Conservation (phyloP, 2,888 invertebrate species). For the Zygaena filipendulae region DNA sequence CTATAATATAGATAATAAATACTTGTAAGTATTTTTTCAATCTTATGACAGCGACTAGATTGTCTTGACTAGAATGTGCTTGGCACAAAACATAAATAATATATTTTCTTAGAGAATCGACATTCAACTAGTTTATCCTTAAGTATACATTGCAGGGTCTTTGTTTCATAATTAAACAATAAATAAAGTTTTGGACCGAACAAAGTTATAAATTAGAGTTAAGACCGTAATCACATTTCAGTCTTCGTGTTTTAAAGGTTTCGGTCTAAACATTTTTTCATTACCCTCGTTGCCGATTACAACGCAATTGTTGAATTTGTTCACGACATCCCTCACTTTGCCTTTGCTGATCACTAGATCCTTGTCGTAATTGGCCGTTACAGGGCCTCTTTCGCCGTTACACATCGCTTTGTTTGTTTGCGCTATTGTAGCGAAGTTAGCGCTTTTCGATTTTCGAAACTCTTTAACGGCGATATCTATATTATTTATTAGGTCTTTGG, state of each 20-base stretch:
- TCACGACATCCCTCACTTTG: conserved; percentile 58
- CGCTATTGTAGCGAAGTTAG: conserved; percentile 29
- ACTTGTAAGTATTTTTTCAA: too few relatives aligned
- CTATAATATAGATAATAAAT: too few relatives aligned
- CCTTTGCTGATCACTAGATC: conserved; percentile 57
- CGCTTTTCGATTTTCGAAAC: conserved; percentile 51
- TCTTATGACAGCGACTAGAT: too few relatives aligned
- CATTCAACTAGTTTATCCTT: too few relatives aligned
- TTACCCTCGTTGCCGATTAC: conserved; percentile 20
- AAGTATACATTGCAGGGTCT: too few relatives aligned
- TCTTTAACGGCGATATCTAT: conserved; percentile 52
- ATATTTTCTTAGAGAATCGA: too few relatives aligned
- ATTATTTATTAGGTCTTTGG: conserved; percentile 56
- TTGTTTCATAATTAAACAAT: not conserved
- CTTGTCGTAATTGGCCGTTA: conserved; percentile 54
- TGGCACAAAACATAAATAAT: not conserved
- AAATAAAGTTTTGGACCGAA: not conserved
- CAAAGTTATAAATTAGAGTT: not conserved
- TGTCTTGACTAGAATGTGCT: not conserved
- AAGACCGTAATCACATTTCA: conserved; percentile 12
- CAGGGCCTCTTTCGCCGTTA: conserved; percentile 42
- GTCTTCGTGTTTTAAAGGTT: conserved; percentile 33
- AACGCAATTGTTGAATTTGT: conserved; percentile 47
- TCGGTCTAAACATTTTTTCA: conserved; percentile 25
- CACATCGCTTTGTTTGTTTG: conserved; percentile 19